Evolutionary conservation across 1,140 invertebrate species (phyloP).

Genomic region (Solen grandis): DNA sequence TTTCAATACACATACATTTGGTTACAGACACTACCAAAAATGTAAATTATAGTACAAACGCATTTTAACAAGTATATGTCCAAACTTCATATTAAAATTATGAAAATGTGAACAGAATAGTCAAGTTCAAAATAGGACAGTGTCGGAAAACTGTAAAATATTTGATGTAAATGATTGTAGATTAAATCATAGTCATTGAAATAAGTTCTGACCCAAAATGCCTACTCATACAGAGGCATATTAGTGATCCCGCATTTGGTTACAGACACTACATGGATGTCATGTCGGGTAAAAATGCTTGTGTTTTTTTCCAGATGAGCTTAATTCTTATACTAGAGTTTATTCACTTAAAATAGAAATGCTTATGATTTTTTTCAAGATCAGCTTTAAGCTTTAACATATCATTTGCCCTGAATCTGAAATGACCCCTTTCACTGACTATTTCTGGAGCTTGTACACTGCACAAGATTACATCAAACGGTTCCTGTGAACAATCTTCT

Average conservation of each 20-base stretch:
- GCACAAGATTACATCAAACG: constrained; percentile 3
- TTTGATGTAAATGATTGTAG: background rate
- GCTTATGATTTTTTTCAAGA: constrained; percentile 1
- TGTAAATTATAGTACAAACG: background rate
- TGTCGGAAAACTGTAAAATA: background rate
- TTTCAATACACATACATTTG: background rate
- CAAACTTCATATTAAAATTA: background rate
- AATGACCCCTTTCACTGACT: constrained; percentile 39
- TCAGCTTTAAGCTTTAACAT: constrained; percentile 8
- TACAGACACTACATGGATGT: background rate
- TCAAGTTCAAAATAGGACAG: background rate
- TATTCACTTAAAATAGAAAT: background rate
- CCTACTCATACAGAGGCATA: background rate
- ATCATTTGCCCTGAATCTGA: constrained; percentile 6
- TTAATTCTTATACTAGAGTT: background rate
- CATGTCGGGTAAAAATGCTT: background rate
- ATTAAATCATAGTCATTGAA: background rate
- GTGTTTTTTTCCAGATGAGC: background rate
- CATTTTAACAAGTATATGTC: background rate
- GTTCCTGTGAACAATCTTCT: constrained; percentile 25
- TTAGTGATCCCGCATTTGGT: background rate
- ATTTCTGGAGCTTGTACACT: constrained; percentile 21
- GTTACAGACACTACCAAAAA: background rate
- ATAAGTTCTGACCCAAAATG: background rate
- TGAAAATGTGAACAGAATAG: background rate